phyloP scores from a whole-genome alignment of 2,888 invertebrate genomes.

The Caprella mutica region DNA sequence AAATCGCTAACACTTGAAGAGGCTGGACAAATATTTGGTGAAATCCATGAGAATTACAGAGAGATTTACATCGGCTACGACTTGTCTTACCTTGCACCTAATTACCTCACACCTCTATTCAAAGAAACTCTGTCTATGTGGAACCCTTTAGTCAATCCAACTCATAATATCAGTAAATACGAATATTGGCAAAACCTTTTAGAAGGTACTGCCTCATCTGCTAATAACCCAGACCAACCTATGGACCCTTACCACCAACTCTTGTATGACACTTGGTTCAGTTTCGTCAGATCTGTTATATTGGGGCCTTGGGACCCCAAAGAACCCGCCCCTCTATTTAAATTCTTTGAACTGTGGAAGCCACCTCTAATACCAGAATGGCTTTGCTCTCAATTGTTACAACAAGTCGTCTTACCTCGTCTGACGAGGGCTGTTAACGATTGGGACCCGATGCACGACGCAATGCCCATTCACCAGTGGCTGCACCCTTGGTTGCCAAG shows the following conservation, averaged over 20 bases:
- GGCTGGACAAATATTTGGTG: conserved; percentile 49
- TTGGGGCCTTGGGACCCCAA: conserved; percentile 47
- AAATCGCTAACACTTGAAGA: conserved; percentile 50
- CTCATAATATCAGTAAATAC: conserved; percentile 41
- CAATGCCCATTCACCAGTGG: conserved; percentile 92
- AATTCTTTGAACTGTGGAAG: conserved; percentile 65
- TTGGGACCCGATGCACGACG: conserved; percentile 94
- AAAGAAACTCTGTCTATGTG: conserved; percentile 62
- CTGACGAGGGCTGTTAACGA: conserved; percentile 57
- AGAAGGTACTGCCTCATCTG: conserved; percentile 36
- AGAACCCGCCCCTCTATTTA: conserved; percentile 37
- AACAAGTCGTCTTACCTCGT: conserved; percentile 67
- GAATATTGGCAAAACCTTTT: conserved; percentile 42
- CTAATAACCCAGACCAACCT: conserved; percentile 15
- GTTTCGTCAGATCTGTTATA: conserved; percentile 59
- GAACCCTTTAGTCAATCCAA: conserved; percentile 56
- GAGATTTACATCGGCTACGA: conserved; percentile 31
- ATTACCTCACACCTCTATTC: conserved; percentile 70
- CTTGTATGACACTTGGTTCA: conserved; percentile 84
- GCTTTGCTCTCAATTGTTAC: conserved; percentile 69
- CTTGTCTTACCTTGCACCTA: conserved; percentile 57
- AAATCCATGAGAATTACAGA: conserved; percentile 43
- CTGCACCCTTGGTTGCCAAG: conserved; percentile 89
- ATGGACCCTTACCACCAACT: conserved; percentile 61
- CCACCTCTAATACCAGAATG: conserved; percentile 63